phyloP scores from a whole-genome alignment of 2,888 invertebrate species.

The Spodoptera exigua region DNA sequence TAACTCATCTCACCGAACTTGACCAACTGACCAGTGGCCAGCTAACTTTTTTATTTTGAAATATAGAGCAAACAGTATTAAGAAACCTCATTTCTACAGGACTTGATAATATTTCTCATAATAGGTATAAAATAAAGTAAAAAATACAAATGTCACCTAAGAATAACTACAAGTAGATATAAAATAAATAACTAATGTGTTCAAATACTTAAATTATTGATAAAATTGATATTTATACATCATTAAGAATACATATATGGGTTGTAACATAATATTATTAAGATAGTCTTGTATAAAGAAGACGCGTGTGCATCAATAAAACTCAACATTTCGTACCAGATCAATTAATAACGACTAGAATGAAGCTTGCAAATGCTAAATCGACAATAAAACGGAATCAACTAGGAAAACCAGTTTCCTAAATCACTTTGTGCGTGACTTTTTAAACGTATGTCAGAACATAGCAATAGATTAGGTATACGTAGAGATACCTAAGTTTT shows the following conservation, averaged over 20 bases:
- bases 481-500: slow-evolving; percentile 12
- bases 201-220: background rate
- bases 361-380: slow-evolving; percentile 4
- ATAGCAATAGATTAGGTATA: slow-evolving; percentile 2
- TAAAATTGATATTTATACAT: too few relatives aligned
- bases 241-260: background rate
- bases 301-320: too few relatives aligned
- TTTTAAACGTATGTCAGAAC: slow-evolving; percentile 33
- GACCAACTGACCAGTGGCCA: slow-evolving; percentile 43
- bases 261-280: background rate
- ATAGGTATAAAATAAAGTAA: too few relatives aligned
- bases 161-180: too few relatives aligned
- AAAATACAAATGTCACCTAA: too few relatives aligned
- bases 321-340: background rate
- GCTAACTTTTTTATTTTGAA: slow-evolving; percentile 34
- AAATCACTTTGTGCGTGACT: slow-evolving; percentile 15
- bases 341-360: background rate
- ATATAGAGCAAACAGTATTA: slow-evolving; percentile 31
- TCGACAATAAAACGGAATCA: slow-evolving; percentile 20
- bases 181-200: background rate
- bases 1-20: slow-evolving; percentile 48
- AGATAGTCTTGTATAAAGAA: too few relatives aligned
- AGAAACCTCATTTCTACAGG: too few relatives aligned
- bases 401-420: slow-evolving; percentile 26
- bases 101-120: background rate